phyloP scores from a whole-genome alignment of 2,113 vertebrate species.

The Calyptommatus sinebrachiatus region DNA sequence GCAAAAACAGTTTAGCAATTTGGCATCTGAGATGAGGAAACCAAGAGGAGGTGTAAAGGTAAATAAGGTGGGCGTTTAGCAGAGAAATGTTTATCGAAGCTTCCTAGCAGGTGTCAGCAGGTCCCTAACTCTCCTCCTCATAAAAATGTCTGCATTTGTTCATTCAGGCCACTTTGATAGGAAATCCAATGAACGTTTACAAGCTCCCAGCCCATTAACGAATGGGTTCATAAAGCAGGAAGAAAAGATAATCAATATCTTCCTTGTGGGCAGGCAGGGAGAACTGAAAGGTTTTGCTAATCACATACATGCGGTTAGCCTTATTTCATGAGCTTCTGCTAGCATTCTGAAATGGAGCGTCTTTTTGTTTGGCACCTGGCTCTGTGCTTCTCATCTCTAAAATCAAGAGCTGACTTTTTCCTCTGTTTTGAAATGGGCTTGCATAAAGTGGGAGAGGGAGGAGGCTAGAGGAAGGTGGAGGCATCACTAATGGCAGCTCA shows the following conservation, averaged over 20 bases:
- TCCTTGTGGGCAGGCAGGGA: conserved; percentile 35
- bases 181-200: conserved; percentile 57
- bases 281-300: conserved; percentile 50
- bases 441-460: not conserved
- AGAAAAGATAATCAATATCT: conserved; percentile 63
- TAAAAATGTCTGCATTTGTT: conserved; percentile 23
- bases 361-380: not conserved
- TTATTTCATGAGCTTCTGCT: conserved; percentile 24
- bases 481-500: conserved; percentile 55
- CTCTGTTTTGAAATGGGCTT: conserved; percentile 45
- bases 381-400: conserved; percentile 47
- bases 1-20: not conserved
- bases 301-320: conserved; percentile 27
- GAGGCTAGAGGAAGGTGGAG: conserved; percentile 35
- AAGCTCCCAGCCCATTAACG: conserved; percentile 56
- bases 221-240: conserved; percentile 59
- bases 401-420: not conserved
- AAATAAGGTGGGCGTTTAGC: not conserved
- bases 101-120: not conserved
- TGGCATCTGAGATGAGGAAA: accelerated
- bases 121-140: conserved; percentile 24
- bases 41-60: not conserved
- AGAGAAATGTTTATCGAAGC: not conserved
- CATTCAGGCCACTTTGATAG: conserved; percentile 31
- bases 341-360: not conserved